Conservation (phyloP, 2,113 vertebrate genomes). For the Dipodomys spectabilis region DNA sequence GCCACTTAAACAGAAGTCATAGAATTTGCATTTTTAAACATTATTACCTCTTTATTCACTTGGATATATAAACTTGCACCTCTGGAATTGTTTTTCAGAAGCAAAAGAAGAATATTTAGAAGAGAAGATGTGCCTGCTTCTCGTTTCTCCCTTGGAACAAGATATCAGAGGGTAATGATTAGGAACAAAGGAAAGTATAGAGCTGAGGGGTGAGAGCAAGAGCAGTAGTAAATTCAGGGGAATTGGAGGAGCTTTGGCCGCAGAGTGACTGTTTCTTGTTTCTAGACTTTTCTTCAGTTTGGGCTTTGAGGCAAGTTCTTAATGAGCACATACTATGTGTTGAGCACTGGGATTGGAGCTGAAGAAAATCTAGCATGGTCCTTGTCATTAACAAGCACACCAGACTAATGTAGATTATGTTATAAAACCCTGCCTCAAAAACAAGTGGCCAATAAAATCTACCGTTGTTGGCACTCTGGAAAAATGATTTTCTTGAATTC, state of each 20-base stretch:
- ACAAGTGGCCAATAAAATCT: background rate
- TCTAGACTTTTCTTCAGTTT: background rate
- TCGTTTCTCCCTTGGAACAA: background rate
- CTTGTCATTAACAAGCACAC: background rate
- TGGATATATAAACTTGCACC: background rate
- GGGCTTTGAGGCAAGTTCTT: background rate
- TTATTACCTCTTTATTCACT: background rate
- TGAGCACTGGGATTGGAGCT: background rate
- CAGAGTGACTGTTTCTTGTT: background rate
- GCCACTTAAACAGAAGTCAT: background rate
- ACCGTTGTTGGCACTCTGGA: background rate
- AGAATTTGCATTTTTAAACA: background rate
- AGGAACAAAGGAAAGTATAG: background rate
- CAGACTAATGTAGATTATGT: background rate
- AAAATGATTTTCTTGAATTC: background rate
- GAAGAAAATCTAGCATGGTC: background rate
- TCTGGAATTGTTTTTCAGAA: background rate
- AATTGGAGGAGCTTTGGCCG: too few species aligned
- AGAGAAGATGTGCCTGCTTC: background rate
- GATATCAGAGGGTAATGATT: background rate
- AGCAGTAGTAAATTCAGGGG: background rate
- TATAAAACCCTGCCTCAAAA: rapidly evolving
- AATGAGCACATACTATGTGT: background rate
- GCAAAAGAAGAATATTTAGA: background rate
- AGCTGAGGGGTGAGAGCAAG: background rate